Percentiles rank a stretch among this genome's conserved stretches.
Conservation (phyloP, 2,888 invertebrate species). For the Ashinkailepas kermadecensis region DNA sequence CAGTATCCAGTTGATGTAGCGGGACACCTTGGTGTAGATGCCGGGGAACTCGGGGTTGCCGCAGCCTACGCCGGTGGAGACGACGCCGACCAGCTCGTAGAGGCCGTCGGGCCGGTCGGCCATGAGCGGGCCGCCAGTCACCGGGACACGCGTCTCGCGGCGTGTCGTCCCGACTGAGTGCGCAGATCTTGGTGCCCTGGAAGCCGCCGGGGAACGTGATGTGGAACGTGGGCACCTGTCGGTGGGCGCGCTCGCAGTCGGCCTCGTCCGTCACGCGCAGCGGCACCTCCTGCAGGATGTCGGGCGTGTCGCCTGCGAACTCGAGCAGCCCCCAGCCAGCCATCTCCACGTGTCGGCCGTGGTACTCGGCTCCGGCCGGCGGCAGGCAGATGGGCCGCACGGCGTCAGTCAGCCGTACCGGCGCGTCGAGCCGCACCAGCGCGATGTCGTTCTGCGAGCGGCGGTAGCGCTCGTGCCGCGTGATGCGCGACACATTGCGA, state of each 20-base stretch:
- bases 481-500: too few species aligned
- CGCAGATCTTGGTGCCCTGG: neutral
- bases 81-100: constrained; percentile 58
- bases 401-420: neutral
- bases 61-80: constrained; percentile 81
- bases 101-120: neutral
- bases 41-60: constrained; percentile 70
- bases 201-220: neutral
- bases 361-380: neutral
- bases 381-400: constrained; percentile 27
- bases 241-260: neutral
- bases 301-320: neutral
- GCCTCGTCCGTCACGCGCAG: neutral
- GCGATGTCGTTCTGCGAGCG: too few species aligned
- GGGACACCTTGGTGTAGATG: constrained; percentile 63
- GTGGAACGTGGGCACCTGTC: neutral
- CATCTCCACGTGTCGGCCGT: neutral
- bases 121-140: neutral
- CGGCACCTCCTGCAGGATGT: neutral
- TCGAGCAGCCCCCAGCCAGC: neutral
- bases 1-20: constrained; percentile 34
- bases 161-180: neutral
- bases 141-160: neutral
- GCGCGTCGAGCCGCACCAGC: too few species aligned
- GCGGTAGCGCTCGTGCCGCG: too few species aligned